These are phyloP conservation scores for Potorous gilbertii DNA, from an alignment of 2,797 vertebrate species.

Conservation along the genomic window DNA sequence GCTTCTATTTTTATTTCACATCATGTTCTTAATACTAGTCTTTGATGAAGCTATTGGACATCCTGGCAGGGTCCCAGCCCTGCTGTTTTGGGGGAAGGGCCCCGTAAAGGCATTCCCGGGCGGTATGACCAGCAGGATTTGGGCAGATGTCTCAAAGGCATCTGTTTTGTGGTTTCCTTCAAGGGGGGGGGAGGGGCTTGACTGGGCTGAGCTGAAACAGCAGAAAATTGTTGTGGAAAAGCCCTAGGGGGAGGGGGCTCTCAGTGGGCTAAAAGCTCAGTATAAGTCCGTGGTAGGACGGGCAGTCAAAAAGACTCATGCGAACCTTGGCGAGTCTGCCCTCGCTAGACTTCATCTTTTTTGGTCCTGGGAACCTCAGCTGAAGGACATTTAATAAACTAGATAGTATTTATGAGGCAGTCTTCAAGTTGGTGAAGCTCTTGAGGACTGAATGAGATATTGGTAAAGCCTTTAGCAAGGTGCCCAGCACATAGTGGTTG, in stretches of 20 bases:
- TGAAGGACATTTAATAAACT: no score
- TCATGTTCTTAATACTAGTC: not conserved
- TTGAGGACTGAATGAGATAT: not conserved
- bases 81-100: not conserved
- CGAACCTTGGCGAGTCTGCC: not conserved
- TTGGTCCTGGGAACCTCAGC: not conserved
- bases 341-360: not conserved
- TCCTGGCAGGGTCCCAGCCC: not conserved
- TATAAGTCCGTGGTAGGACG: not conserved
- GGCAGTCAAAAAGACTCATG: not conserved
- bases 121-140: not conserved
- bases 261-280: not conserved
- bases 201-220: not conserved
- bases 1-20: not conserved
- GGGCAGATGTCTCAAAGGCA: not conserved
- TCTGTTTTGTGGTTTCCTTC: not conserved
- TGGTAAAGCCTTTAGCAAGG: no score
- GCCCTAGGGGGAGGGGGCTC: not conserved
- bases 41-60: not conserved
- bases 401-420: not conserved
- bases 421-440: not conserved
- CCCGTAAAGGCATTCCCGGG: not conserved
- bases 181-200: not conserved
- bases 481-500: no score
- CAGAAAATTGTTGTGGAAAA: not conserved